Evolutionary conservation across 2,113 vertebrate genomes (phyloP).

Genomic region (Brachyistius frenatus): DNA sequence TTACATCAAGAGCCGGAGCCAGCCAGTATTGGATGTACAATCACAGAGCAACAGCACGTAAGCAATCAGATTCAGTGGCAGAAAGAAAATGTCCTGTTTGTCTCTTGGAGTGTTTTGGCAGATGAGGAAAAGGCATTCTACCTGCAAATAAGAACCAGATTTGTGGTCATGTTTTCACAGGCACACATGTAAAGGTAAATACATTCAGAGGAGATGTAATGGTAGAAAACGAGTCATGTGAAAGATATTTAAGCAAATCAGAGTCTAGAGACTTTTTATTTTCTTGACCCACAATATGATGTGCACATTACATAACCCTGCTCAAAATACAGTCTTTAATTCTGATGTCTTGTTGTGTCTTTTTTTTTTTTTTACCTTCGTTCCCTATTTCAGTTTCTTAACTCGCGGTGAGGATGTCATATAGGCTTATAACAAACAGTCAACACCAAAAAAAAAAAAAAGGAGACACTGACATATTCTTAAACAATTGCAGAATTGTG

Average conservation of each 20-base stretch:
- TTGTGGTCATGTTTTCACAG: constrained; percentile 20
- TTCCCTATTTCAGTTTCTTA: too few species aligned
- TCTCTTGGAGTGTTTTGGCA: constrained; percentile 56
- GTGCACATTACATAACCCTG: not conserved
- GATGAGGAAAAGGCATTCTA: constrained; percentile 65
- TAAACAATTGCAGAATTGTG: not conserved
- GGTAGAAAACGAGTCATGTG: constrained; percentile 40
- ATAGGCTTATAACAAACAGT: not conserved
- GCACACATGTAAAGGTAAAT: not conserved
- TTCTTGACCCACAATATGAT: not conserved
- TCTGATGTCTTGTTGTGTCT: not conserved
- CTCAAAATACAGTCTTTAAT: not conserved
- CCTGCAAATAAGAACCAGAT: constrained; percentile 60
- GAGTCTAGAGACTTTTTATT: not conserved
- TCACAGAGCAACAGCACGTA: constrained; percentile 66
- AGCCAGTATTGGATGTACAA: constrained; percentile 66
- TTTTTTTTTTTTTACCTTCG: too few species aligned
- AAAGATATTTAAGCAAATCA: not conserved
- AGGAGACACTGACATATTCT: not conserved
- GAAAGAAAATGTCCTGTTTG: constrained; percentile 61
- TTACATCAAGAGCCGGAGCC: constrained; percentile 58
- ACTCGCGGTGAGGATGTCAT: not conserved
- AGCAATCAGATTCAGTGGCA: constrained; percentile 62
- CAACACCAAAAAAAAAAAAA: not conserved
- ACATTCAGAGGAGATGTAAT: constrained; percentile 18